Base-by-base conservation (phyloP, 1,140 invertebrate genomes). In the Armadillidium nasatum region DNA sequence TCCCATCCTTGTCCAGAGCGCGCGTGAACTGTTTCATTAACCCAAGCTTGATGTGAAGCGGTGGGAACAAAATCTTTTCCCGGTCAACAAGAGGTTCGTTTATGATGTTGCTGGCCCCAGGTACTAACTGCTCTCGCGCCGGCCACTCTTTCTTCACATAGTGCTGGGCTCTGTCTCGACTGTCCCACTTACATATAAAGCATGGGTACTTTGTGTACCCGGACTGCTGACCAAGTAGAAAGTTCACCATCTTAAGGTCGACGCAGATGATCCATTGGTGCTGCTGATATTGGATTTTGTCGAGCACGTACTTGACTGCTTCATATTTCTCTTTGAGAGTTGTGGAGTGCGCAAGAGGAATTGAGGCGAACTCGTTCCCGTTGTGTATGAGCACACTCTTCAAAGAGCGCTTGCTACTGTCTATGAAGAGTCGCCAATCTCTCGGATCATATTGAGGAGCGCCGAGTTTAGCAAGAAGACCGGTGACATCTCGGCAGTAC, bases 141-240 rank as follows among this genome's bases (percentile, higher is more conserved):
- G 77, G 77, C 77, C 43, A 79, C 23, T 78, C 46, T 71, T 71
- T 71, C 78, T 79, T 79, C 46, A 45, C 71, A 46, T 80, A 80
- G 60, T 80, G 77, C 45, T 75, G 33, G 70, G 33, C 33, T 45
- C 19, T 75, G 72, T 46, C 76, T 54, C 79, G 45, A 72, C 79
- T 80, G 68, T 80, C 75, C 68, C 78, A 77, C 44, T 79, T 76
- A 60, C 79, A 80, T 43, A 80, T 68, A 78, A 72, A 13, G 68
- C 75, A 77, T n/a, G 60, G 74, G 69, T 72, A 84, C 76, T 87
- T 87, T 67, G 84, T 86, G 79, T 82, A 86, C 21, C 85, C 84
- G 44, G 81, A 76, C 81, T 86, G 85, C 22, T 85, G 76, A 74
- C 85, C 84, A 54, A 84, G 79, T 33, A 85, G 74, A 76, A 85